Conservation (phyloP, 2,113 vertebrate genomes). For the Dipodomys spectabilis region DNA sequence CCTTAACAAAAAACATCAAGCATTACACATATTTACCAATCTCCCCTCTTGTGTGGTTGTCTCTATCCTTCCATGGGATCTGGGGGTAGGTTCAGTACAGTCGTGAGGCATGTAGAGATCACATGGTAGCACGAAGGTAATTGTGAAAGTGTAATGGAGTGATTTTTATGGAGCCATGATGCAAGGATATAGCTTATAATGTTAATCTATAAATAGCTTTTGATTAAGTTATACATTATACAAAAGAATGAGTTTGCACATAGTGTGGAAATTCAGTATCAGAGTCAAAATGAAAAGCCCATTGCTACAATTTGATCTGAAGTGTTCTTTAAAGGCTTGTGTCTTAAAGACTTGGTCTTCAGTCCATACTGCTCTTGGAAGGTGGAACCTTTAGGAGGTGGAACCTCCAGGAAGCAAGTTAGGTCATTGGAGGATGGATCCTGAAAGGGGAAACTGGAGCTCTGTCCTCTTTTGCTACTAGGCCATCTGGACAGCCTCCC, state of each 20-base stretch:
- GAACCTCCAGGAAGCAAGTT: background rate
- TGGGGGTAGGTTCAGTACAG: background rate
- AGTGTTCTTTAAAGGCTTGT: background rate
- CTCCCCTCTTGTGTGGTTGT: background rate
- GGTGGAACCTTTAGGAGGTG: background rate
- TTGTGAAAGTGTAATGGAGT: background rate
- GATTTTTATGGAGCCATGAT: background rate
- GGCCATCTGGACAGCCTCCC: background rate
- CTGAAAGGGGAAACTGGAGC: too few species aligned
- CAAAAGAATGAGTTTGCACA: background rate
- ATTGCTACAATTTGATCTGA: rapidly evolving
- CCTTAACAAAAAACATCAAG: background rate
- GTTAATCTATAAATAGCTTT: background rate
- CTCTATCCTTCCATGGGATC: background rate
- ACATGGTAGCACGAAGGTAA: background rate
- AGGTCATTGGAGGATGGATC: too few species aligned
- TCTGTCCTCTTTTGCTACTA: too few species aligned
- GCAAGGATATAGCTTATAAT: background rate
- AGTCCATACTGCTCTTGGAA: background rate
- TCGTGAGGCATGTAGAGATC: background rate
- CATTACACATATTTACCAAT: background rate
- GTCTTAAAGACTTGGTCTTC: background rate
- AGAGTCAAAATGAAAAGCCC: slow-evolving; percentile 13
- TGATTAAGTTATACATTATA: background rate
- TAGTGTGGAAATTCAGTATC: background rate